Conservation (phyloP, 2,797 vertebrate genomes). For the Oreochromis grahami region DNA sequence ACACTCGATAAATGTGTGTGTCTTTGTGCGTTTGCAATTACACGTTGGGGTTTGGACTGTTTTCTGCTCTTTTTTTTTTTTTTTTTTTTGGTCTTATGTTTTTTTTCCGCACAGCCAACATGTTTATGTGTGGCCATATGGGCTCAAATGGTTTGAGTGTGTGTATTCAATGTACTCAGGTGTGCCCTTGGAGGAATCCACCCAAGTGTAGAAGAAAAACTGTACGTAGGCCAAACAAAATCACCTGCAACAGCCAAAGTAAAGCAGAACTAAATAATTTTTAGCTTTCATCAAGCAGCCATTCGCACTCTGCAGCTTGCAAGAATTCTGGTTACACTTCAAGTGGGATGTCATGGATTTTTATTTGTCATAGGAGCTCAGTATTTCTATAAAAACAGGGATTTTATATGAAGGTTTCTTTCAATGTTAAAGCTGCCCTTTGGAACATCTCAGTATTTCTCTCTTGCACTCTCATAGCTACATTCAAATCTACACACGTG, state of each 20-base stretch:
- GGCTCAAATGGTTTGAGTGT: neutral
- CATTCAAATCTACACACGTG: neutral
- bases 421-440: neutral
- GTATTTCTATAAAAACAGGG: neutral
- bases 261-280: conserved; percentile 6
- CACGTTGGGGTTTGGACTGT: conserved; percentile 19
- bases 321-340: neutral
- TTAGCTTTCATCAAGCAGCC: conserved; percentile 6
- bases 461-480: neutral
- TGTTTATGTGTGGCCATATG: neutral
- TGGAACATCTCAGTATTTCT: neutral
- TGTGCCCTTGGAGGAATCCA: conserved; percentile 1
- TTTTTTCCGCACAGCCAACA: neutral
- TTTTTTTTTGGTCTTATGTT: neutral
- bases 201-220: neutral
- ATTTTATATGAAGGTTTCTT: conserved; percentile 20
- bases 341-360: neutral
- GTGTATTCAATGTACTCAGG: conserved; percentile 11
- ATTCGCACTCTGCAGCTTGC: neutral
- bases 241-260: conserved; percentile 8
- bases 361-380: neutral
- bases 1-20: neutral
- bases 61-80: conserved; percentile 18
- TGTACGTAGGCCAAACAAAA: conserved; percentile 24
- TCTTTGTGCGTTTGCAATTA: conserved; percentile 5